Evolutionary conservation across 2,888 invertebrate genomes (phyloP).

Genomic region (Hyppa rectilinea): DNA sequence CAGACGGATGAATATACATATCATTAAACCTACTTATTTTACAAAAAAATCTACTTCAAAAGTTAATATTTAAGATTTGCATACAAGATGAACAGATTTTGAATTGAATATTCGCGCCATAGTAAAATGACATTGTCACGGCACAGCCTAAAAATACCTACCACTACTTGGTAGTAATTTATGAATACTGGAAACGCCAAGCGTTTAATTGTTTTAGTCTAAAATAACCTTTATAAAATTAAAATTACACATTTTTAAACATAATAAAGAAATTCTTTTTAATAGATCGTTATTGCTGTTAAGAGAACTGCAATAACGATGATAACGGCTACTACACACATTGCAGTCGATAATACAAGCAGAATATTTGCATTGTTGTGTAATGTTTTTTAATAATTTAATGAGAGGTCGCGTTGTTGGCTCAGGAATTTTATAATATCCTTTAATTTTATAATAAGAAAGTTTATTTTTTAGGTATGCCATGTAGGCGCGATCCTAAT

Average conservation of each 20-base stretch:
- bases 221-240: not conserved
- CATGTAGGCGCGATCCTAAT: not conserved
- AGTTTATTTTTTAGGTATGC: not conserved
- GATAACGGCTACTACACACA: too few relatives aligned
- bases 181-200: not conserved
- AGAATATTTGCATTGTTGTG: too few relatives aligned
- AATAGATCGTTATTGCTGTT: too few relatives aligned
- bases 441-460: too few relatives aligned
- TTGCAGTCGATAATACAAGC: too few relatives aligned
- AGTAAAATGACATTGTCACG: not conserved
- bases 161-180: conserved; percentile 13
- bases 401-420: not conserved
- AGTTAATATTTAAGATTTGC: not conserved
- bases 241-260: not conserved
- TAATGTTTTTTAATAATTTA: not conserved
- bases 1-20: not conserved
- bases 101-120: conserved; percentile 3
- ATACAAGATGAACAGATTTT: not conserved
- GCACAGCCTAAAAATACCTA: conserved; percentile 5
- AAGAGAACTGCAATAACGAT: too few relatives aligned
- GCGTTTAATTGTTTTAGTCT: too few relatives aligned
- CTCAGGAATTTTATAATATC: not conserved
- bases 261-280: too few relatives aligned
- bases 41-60: not conserved
- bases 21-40: not conserved